Percentiles rank a stretch among this genome's conserved stretches.
These are phyloP conservation scores for Ammodytes dubius DNA, from an alignment of 2,113 vertebrate genomes.

Conservation along the genomic window DNA sequence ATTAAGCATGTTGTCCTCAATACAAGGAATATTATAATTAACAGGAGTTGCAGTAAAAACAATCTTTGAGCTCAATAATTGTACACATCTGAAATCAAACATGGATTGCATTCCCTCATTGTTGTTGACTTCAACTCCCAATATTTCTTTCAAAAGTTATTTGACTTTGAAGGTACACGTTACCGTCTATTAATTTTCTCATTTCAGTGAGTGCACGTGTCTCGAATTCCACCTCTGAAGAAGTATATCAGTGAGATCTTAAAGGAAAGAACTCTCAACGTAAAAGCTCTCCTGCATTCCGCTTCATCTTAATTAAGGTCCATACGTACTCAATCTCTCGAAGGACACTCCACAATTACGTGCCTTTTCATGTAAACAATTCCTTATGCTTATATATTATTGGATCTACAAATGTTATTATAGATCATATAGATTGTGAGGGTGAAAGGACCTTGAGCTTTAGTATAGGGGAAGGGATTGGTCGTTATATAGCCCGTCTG, in stretches of 20 bases:
- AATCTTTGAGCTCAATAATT: conserved; percentile 2
- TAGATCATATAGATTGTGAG: conserved; percentile 25
- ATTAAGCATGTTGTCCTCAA: conserved; percentile 74
- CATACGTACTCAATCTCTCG: conserved; percentile 21
- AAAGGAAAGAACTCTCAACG: not conserved
- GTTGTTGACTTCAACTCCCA: not conserved
- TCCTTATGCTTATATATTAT: conserved; percentile 51
- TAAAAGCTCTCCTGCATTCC: conserved; percentile 20
- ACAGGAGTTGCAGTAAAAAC: conserved; percentile 23
- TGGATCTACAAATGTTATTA: conserved; percentile 31
- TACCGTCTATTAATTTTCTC: not conserved
- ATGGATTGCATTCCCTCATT: conserved; percentile 20
- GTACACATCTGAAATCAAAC: conserved; percentile 4
- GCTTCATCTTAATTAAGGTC: conserved; percentile 15
- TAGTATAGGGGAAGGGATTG: not conserved
- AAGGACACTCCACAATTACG: conserved; percentile 49
- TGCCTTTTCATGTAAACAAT: conserved; percentile 59
- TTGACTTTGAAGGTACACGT: not conserved
- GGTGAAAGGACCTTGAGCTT: conserved; percentile 22
- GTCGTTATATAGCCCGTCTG: conserved; percentile 42
- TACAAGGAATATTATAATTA: conserved; percentile 59
- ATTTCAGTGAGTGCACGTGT: not conserved
- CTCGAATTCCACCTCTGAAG: conserved; percentile 35
- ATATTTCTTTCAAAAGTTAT: not conserved
- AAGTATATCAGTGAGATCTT: conserved; percentile 11